Base-by-base conservation (phyloP, 2,113 vertebrate genomes). In the Hippocampus comes region DNA sequence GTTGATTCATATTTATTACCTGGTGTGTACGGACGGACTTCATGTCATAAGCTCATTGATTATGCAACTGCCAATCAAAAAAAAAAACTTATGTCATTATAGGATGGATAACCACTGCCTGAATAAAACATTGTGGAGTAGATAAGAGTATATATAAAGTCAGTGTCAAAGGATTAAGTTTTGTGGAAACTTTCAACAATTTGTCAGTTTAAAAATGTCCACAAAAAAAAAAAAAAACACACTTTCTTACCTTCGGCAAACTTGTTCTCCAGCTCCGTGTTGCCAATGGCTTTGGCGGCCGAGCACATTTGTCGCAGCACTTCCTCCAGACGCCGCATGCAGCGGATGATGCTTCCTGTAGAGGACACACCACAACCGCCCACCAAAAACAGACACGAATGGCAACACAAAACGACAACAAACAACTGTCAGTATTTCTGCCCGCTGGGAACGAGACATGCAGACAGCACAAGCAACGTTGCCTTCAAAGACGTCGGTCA, bases 401-500 rank as follows among this genome's bases (percentile, higher is more conserved):
- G 20, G 7, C 49, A 18, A 53, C 49, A 53, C 49, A 53, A 53
- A 18, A 53, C 6, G 7, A 20, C 5, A 20, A 53, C 49, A 53
- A 17, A 53, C 49, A 21, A 8, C 8, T 23, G 53, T 56, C 53
- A 56, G 1, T 56, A 56, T 53, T 21, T 2, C 21, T 21, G 51
- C 51, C 7, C 53, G 10, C n/a, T 0, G 5, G 21, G 53, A 23
- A 2, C n/a, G 9, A n/a, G 53, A n/a, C 21, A 9, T 9, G 60
- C n/a, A 64, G 63, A n/a, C 18, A 10, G 63, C 34, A 21, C 15
- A 18, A 20, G 63, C 18, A 5, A 9, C 21, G 67, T 2, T 89
- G 98, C 97, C 97, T 95, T 99, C 97, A 78, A 99, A 99, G 70
- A 99, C 96, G 69, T 99, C 97, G 0, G 97, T 99, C 97, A 99